Evolutionary conservation across 2,113 vertebrate species (phyloP), one percentile per base, ranked within the genome.

Genomic region (Rissa tridactyla): DNA sequence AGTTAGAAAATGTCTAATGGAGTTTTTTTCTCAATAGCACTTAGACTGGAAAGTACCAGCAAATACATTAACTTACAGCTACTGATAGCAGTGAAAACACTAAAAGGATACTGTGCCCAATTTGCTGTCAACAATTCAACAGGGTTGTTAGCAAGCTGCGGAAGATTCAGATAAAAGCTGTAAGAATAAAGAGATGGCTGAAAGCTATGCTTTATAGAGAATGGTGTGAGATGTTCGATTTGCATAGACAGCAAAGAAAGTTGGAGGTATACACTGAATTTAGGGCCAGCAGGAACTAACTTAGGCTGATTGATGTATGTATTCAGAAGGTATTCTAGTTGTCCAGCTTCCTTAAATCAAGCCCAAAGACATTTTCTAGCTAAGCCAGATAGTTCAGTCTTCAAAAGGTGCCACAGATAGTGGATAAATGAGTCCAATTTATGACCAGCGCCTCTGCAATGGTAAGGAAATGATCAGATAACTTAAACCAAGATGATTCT

Each of bases 1-100:
- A 55, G 82, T 46, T 60, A 87, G 46, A 77, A 94, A 92, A 96
- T 72, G 36, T 42, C 55, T 94, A 92, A 92, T 62, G 14, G 66
- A 82, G 20, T 5, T 14, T 73, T 64, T 78, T 54, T 13, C 69
- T 77, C 22, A 42, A 2, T n/a, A 62, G 25, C 32, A 76, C 46
- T 86, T 71, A 66, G 34, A 30, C 22, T 54, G 44, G n/a, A 57
- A 82, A 25, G n/a, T 71, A 70, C 19, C 30, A 77, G 40, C 34
- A 93, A 80, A 90, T 46, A 44, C 60, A 92, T 85, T 80, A 87
- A 82, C 52, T 82, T 86, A 52, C 34, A 80, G 49, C 23, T 65
- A 61, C 36, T 54, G 54, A 77, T 55, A 76, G 23, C 47, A 73
- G 36, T n/a, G 47, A 69, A 86, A 94, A 52, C 54, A 61, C 54